phyloP scores from a whole-genome alignment of 2,888 invertebrate genomes.

The Spisula subtruncata region DNA sequence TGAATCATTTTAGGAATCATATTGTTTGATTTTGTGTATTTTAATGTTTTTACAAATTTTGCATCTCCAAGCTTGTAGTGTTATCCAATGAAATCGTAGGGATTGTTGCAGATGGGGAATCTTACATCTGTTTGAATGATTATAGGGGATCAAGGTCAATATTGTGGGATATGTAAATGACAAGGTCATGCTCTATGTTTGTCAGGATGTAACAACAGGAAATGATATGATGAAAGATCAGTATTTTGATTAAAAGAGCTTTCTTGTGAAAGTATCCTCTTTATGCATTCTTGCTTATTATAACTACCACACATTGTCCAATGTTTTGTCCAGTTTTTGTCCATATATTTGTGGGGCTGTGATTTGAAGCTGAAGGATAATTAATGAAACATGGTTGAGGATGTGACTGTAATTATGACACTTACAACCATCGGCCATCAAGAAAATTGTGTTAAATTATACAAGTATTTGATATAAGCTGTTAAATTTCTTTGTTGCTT shows the following conservation, averaged over 20 bases:
- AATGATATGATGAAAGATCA: neutral
- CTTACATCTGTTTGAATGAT: no score
- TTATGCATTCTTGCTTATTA: neutral
- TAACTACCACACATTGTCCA: neutral
- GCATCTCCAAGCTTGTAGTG: no score
- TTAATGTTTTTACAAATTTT: no score
- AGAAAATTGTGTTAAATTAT: slow-evolving; percentile 5
- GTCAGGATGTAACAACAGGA: no score
- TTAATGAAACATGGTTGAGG: neutral
- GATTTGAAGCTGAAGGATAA: neutral
- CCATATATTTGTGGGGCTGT: neutral
- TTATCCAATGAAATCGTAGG: no score
- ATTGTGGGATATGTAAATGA: no score
- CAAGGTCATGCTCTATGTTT: no score
- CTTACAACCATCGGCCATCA: neutral
- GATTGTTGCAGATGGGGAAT: no score
- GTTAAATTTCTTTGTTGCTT: slow-evolving; percentile 11
- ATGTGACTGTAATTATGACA: neutral
- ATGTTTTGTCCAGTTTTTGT: neutral
- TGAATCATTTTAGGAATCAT: no score
- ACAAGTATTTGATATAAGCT: slow-evolving; percentile 17
- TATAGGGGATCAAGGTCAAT: no score
- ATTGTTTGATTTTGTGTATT: no score
- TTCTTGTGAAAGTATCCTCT: neutral
- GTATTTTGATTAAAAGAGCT: neutral